Conservation (phyloP, 2,888 invertebrate species). For the Eustalomyia histrio region DNA sequence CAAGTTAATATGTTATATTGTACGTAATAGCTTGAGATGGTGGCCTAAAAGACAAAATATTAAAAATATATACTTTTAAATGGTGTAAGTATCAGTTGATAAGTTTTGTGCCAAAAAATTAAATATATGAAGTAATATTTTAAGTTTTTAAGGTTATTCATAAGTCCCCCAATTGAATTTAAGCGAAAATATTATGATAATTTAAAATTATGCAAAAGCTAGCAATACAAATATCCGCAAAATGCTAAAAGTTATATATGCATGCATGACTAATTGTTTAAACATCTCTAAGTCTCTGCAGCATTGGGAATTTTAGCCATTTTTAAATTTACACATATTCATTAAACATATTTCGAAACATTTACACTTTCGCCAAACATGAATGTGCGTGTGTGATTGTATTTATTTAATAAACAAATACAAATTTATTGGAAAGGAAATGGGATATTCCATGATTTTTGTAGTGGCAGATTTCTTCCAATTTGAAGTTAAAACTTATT, state of each 20-base stretch:
- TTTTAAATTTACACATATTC: constrained; percentile 27
- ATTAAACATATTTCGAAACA: constrained; percentile 29
- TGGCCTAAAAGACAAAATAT: constrained; percentile 4
- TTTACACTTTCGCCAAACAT: constrained; percentile 56
- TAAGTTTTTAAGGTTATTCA: background rate
- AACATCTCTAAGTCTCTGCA: background rate
- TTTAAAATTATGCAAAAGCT: background rate
- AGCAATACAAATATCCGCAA: background rate
- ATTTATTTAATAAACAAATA: too few species aligned
- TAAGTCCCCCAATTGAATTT: background rate
- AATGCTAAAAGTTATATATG: background rate
- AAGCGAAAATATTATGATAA: background rate
- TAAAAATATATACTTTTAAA: constrained; percentile 5
- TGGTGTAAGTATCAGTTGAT: too few species aligned
- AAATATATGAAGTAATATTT: background rate
- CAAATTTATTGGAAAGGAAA: too few species aligned
- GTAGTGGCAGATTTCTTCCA: too few species aligned
- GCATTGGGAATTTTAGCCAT: constrained; percentile 11
- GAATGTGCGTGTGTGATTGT: background rate
- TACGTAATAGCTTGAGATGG: constrained; percentile 11
- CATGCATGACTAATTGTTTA: background rate
- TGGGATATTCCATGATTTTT: too few species aligned
- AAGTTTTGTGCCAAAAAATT: constrained; percentile 38
- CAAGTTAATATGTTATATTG: too few species aligned
- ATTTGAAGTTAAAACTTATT: too few species aligned